Percentiles rank a stretch among this genome's conserved stretches.
phyloP scores from a whole-genome alignment of 53 echinoderm and acorn worm species.

The Pentamera pediparva region DNA sequence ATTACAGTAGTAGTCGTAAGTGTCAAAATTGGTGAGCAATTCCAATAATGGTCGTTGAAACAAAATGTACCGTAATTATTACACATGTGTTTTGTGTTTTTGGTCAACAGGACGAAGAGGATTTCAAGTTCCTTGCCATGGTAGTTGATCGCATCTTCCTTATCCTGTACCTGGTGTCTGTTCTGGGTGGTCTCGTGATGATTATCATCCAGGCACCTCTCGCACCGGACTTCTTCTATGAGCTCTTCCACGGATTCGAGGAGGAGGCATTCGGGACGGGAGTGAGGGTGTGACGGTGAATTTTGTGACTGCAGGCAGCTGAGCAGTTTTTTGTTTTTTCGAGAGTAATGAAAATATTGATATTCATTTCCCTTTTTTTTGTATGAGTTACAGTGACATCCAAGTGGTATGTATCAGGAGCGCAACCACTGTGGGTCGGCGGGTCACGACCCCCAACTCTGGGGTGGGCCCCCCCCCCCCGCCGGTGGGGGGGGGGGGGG shows the following conservation, averaged over 20 bases:
- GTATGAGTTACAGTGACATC: no score
- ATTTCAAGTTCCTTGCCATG: slow-evolving; percentile 97
- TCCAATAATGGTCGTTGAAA: no score
- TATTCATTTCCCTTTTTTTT: neutral
- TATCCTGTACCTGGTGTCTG: slow-evolving; percentile 67
- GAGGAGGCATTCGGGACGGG: slow-evolving; percentile 15
- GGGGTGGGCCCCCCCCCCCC: no score
- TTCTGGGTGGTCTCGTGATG: slow-evolving; percentile 58
- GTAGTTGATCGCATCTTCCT: slow-evolving; percentile 96
- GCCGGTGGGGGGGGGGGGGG: no score
- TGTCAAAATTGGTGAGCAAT: no score
- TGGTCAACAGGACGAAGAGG: slow-evolving; percentile 64
- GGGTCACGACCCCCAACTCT: no score
- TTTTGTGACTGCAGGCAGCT: neutral
- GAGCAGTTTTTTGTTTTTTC: neutral
- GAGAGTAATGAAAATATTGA: neutral
- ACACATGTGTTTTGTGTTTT: no score
- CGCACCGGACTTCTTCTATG: slow-evolving; percentile 70
- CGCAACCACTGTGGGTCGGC: no score
- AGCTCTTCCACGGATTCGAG: slow-evolving; percentile 34
- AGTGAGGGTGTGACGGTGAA: neutral
- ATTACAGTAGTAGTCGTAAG: no score
- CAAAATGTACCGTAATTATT: no score
- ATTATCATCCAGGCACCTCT: slow-evolving; percentile 88
- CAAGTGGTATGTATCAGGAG: no score